Evolutionary conservation across 2,888 invertebrate genomes (phyloP), one percentile per base, ranked within the genome.

Genomic region (Eupithecia subumbrata): DNA sequence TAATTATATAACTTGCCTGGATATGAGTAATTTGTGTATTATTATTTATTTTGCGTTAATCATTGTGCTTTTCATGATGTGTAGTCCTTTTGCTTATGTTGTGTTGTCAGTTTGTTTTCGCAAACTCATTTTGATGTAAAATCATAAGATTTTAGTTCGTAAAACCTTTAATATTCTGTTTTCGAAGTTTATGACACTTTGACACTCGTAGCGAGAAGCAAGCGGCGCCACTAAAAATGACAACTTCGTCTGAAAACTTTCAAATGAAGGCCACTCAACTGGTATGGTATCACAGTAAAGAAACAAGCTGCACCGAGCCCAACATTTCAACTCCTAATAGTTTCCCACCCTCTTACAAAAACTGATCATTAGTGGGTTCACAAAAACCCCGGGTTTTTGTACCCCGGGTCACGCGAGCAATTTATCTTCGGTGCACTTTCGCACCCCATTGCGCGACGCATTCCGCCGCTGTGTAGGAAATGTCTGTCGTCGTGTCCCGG

Each of bases 401-500:
- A 5, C 14, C 25, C 60, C 75, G 73, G 67, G 69, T 56, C 75
- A 79, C 74, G 22, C 16, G 22, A 25, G 25, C 84, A 84, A 90
- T 90, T 87, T 80, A 88, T 91, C 90, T 86, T 87, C 87, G 75
- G 81, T 43, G 69, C 84, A 84, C 83, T 87, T 89, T 89, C 85
- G 86, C 90, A 87, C 90, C 90, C 86, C 83, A 85, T 84, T 77
- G 82, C 78, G 16, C 16, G 12, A 8, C 79, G 77, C 84, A 84
- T 85, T 83, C 86, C 84, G 79, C 80, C 77, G 71, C 48, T 78
- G 67, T 74, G 78, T 80, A 84, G 89, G 89, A 90, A 83, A 78
- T 86, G 83, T 85, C 87, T 83, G 77, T 90, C 87, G 76, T 48
- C 48, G 66, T 71, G 69, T 12, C 63, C 75, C 69, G 48, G 81